Conservation (phyloP, 2,113 vertebrate genomes). For the Phyllostomus hastatus region DNA sequence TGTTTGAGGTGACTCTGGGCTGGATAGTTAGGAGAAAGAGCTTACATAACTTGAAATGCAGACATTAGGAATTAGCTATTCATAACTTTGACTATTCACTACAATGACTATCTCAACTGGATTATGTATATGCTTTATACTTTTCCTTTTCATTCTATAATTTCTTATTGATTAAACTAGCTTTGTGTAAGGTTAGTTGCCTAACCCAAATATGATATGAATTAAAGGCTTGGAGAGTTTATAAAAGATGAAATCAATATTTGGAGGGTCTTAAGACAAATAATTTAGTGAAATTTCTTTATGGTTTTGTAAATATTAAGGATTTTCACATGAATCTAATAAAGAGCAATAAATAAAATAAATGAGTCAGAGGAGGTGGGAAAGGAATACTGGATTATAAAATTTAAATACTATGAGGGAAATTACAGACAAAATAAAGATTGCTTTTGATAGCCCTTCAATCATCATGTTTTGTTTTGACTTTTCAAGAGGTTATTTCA, state of each 20-base stretch:
- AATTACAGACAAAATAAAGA: background rate
- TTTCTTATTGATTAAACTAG: background rate
- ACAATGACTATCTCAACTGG: background rate
- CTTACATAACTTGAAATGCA: background rate
- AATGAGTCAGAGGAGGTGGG: background rate
- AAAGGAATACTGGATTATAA: background rate
- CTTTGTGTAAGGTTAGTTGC: background rate
- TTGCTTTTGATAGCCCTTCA: background rate
- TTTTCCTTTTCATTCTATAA: background rate
- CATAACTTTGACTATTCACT: background rate
- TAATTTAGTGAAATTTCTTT: background rate
- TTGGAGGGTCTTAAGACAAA: background rate
- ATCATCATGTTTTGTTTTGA: background rate
- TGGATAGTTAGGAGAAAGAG: background rate
- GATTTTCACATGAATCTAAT: background rate
- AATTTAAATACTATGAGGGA: constrained; percentile 23
- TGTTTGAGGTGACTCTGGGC: background rate
- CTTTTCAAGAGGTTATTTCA: background rate
- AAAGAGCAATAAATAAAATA: background rate
- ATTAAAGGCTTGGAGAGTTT: background rate
- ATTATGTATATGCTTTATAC: background rate
- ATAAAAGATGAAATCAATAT: background rate
- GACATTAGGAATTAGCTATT: background rate
- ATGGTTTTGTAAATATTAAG: background rate
- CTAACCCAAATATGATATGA: background rate